These are phyloP conservation scores for Chamaea fasciata DNA, from an alignment of 2,113 vertebrate species.

Conservation along the genomic window DNA sequence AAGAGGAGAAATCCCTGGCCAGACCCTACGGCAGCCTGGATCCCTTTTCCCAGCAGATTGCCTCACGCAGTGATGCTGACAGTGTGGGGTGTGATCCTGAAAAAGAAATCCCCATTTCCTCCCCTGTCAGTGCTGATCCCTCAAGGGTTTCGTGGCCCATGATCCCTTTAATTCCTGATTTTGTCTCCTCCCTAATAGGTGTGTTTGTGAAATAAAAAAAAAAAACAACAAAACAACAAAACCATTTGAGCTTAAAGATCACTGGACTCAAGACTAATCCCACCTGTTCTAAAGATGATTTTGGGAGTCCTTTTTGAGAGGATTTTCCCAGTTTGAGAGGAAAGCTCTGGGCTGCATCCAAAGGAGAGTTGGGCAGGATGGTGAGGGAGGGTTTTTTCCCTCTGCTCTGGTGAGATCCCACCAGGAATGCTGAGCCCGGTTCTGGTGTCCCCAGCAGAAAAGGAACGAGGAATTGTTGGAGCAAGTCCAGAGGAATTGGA, in stretches of 20 bases:
- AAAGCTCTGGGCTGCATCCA: background rate
- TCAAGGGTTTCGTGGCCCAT: too few species aligned
- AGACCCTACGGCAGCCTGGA: background rate
- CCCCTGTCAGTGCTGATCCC: too few species aligned
- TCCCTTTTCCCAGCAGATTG: background rate
- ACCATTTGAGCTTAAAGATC: background rate
- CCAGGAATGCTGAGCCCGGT: background rate
- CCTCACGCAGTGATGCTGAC: background rate
- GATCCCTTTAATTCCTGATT: background rate
- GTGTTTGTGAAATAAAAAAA: background rate
- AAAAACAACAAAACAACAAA: accelerated
- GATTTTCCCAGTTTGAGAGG: background rate
- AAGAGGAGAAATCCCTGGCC: background rate
- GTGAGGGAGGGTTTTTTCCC: background rate
- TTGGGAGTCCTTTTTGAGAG: background rate
- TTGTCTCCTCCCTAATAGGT: background rate
- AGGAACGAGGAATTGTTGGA: background rate
- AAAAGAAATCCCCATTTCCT: background rate
- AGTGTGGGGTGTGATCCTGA: accelerated
- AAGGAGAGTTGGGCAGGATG: background rate
- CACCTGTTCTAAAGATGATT: accelerated
- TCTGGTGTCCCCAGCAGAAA: background rate
- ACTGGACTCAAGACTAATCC: background rate
- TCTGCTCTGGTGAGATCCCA: background rate
- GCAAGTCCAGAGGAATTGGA: background rate